These are phyloP conservation scores for Pseudochaenichthys georgianus DNA, from an alignment of 2,797 vertebrate genomes.

Conservation along the genomic window DNA sequence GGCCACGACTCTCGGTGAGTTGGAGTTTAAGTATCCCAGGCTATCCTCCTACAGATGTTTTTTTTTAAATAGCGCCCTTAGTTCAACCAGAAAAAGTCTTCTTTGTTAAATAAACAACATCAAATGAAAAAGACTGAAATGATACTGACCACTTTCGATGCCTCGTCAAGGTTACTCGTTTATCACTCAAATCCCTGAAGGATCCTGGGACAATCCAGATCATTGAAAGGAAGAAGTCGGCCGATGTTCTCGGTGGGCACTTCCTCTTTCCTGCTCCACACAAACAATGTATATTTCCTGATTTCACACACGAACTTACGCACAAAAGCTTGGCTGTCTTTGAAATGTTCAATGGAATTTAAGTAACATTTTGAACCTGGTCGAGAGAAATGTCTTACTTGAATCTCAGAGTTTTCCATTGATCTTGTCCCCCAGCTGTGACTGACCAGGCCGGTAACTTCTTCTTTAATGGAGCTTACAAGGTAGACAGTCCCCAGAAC, in stretches of 20 bases:
- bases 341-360: neutral
- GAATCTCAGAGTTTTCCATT: neutral
- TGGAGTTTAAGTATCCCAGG: neutral
- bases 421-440: slow-evolving; percentile 84
- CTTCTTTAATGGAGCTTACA: slow-evolving; percentile 97
- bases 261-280: neutral
- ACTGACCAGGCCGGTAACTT: slow-evolving; percentile 95
- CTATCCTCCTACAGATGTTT: neutral
- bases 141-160: neutral
- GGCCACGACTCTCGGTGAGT: slow-evolving; percentile 80
- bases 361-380: neutral
- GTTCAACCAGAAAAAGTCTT: neutral
- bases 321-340: neutral
- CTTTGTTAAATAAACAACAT: neutral
- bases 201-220: slow-evolving; percentile 97
- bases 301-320: neutral
- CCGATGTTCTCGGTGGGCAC: slow-evolving; percentile 91
- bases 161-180: slow-evolving; percentile 91
- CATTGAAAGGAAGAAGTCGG: slow-evolving; percentile 96
- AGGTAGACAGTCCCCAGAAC: slow-evolving; percentile 96
- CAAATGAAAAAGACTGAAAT: neutral
- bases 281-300: too few relatives aligned
- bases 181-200: slow-evolving; percentile 95
- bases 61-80: too few relatives aligned
- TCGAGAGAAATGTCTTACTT: too few relatives aligned